phyloP scores from a whole-genome alignment of 2,797 vertebrate genomes.

The Sebastes miniatus region DNA sequence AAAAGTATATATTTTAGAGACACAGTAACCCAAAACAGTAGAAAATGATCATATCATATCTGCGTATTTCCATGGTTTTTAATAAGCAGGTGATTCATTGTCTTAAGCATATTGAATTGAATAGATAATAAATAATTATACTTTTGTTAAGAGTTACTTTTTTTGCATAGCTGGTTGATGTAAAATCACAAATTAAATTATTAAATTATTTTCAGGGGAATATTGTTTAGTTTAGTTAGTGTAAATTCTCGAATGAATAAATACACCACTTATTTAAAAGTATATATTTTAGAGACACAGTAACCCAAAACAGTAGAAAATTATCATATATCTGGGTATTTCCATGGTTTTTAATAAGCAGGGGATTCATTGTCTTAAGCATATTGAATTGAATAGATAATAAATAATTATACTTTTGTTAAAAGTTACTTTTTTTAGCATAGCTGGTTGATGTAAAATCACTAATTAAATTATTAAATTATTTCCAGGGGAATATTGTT shows the following conservation, averaged over 20 bases:
- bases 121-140: neutral
- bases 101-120: neutral
- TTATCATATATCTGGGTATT: neutral
- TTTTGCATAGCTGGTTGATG: neutral
- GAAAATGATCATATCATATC: neutral
- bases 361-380: neutral
- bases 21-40: neutral
- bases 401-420: neutral
- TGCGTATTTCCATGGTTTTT: neutral
- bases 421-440: neutral
- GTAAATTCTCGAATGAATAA: neutral
- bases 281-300: neutral
- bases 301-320: neutral
- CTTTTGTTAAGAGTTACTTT: neutral
- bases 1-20: neutral
- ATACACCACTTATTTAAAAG: neutral
- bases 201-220: neutral
- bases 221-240: too few species aligned
- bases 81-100: neutral
- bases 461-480: neutral
- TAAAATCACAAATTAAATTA: neutral
- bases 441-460: neutral
- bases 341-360: neutral
- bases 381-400: too few species aligned
- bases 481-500: neutral